Evolutionary conservation across 2,113 vertebrate genomes (phyloP).

Genomic region (Nanger granti): DNA sequence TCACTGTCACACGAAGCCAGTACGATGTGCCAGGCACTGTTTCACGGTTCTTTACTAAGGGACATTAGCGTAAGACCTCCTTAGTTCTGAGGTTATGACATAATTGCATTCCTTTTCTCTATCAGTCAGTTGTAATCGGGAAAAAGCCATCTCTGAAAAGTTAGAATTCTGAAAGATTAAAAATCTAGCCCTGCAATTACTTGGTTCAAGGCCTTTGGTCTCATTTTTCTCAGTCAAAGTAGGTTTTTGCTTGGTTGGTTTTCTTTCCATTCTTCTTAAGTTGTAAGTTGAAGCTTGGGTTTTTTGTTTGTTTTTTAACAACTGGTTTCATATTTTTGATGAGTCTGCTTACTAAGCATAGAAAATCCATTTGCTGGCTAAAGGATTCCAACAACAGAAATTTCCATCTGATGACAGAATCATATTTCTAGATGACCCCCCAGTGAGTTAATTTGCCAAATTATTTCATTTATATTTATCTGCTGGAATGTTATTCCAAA

Average conservation of each 20-base stretch:
- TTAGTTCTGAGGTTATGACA: not conserved
- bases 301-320: not conserved
- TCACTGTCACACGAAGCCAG: not conserved
- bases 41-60: not conserved
- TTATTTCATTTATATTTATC: constrained; percentile 56
- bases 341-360: constrained; percentile 4
- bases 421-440: not conserved
- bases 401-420: constrained; percentile 34
- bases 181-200: not conserved
- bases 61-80: not conserved
- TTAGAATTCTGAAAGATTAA: not conserved
- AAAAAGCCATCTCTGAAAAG: constrained; percentile 1
- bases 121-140: not conserved
- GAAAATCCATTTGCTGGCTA: constrained; percentile 38
- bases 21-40: not conserved
- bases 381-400: constrained; percentile 28
- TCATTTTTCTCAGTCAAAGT: not conserved
- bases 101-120: not conserved
- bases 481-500: constrained; percentile 38
- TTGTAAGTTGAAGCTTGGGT: not conserved
- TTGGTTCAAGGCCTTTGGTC: not conserved
- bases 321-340: constrained; percentile 30
- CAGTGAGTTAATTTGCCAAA: not conserved
- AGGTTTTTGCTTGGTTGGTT: constrained; percentile 10
- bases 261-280: constrained; percentile 6